Evolutionary conservation across 1,140 invertebrate genomes (phyloP).

Genomic region (Ectropis grisescens): DNA sequence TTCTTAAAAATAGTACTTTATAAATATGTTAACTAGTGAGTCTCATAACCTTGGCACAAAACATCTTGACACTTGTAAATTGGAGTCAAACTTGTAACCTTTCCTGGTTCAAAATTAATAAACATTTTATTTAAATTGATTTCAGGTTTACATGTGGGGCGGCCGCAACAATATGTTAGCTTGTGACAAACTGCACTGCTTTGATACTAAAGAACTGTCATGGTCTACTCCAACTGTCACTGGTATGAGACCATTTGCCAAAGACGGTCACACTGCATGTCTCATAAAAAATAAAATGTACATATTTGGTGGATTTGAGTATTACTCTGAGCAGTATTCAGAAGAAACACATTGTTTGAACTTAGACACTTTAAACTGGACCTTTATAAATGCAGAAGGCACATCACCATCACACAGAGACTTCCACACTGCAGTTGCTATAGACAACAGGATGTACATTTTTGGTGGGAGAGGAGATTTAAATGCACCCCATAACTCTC

Average conservation of each 20-base stretch:
- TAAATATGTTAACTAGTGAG: too few relatives aligned
- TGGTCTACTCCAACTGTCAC: slow-evolving; percentile 78
- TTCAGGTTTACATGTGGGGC: slow-evolving; percentile 86
- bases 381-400: slow-evolving; percentile 72
- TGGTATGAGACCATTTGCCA: slow-evolving; percentile 80
- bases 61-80: too few relatives aligned
- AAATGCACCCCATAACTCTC: slow-evolving; percentile 74
- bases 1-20: too few relatives aligned
- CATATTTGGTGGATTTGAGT: slow-evolving; percentile 91
- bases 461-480: slow-evolving; percentile 87
- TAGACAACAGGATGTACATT: slow-evolving; percentile 84
- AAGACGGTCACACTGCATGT: slow-evolving; percentile 93
- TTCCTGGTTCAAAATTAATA: too few relatives aligned
- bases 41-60: too few relatives aligned
- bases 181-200: slow-evolving; percentile 84
- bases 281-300: slow-evolving; percentile 87
- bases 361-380: slow-evolving; percentile 82
- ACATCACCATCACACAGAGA: slow-evolving; percentile 81
- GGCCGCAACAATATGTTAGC: slow-evolving; percentile 88
- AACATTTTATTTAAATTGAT: too few relatives aligned
- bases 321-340: slow-evolving; percentile 82
- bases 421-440: slow-evolving; percentile 87
- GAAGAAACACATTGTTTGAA: slow-evolving; percentile 84
- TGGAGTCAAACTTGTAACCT: too few relatives aligned
- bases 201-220: slow-evolving; percentile 78